A percentile compares a stretch with the other conserved stretches of the same genome.
phyloP scores from a whole-genome alignment of 2,888 invertebrate species.

The Platynereis dumerilii region DNA sequence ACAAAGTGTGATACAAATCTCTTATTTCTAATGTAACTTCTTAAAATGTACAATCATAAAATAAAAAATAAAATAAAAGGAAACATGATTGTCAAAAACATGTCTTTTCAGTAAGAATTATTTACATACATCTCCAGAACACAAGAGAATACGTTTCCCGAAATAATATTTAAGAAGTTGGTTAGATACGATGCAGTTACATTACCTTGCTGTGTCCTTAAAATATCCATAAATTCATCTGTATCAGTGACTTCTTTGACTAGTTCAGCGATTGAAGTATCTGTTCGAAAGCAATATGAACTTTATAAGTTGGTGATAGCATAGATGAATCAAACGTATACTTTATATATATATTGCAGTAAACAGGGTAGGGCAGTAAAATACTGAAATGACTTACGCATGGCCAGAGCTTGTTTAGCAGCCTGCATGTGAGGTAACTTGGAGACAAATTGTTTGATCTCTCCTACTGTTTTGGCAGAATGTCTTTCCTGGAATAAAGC shows the following conservation, averaged over 20 bases:
- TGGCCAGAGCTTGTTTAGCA: constrained; percentile 75
- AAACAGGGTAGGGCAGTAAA: background rate
- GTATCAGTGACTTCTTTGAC: constrained; percentile 84
- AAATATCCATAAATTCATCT: constrained; percentile 78
- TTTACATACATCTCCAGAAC: too few species aligned
- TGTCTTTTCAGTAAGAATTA: too few species aligned
- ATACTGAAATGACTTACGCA: constrained; percentile 44
- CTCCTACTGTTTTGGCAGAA: constrained; percentile 85
- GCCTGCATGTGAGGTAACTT: constrained; percentile 85
- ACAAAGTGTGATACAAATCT: too few species aligned
- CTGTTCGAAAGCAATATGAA: constrained; percentile 67
- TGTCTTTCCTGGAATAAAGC: constrained; percentile 73
- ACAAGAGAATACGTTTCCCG: too few species aligned
- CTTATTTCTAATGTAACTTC: too few species aligned
- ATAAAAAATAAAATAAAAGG: background rate
- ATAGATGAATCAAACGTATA: background rate
- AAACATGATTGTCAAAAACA: background rate
- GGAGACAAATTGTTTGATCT: constrained; percentile 92
- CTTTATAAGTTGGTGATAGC: background rate
- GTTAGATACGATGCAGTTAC: too few species aligned
- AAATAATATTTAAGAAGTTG: too few species aligned
- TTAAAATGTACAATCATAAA: background rate
- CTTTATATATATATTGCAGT: background rate
- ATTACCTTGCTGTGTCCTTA: constrained; percentile 81
- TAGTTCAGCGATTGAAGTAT: constrained; percentile 92